Conservation (phyloP, 2,797 vertebrate species). For the Echiichthys vipera region DNA sequence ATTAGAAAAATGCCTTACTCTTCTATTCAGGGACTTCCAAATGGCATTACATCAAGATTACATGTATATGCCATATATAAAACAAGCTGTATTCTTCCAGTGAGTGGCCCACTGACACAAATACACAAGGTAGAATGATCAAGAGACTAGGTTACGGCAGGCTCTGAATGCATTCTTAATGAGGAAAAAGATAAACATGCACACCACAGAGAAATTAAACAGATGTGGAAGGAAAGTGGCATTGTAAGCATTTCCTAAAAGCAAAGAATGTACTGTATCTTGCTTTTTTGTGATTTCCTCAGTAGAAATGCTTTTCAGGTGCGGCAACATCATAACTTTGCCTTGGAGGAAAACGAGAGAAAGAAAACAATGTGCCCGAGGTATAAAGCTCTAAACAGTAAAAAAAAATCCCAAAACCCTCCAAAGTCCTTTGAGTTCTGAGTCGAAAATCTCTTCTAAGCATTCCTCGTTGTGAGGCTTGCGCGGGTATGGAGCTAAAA, state of each 20-base stretch:
- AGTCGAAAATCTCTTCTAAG: slow-evolving; percentile 55
- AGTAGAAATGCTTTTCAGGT: background rate
- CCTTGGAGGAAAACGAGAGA: too few relatives aligned
- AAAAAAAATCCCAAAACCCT: slow-evolving; percentile 24
- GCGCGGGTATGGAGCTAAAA: slow-evolving; percentile 55
- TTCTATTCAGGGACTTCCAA: slow-evolving; percentile 1
- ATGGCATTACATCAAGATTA: background rate
- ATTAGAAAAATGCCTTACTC: slow-evolving; percentile 19
- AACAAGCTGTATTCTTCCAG: slow-evolving; percentile 36
- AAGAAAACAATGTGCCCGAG: slow-evolving; percentile 2
- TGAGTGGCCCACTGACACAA: slow-evolving; percentile 54
- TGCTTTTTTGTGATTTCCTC: background rate
- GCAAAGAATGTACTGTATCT: background rate
- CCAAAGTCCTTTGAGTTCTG: slow-evolving; percentile 44
- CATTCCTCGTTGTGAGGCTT: slow-evolving; percentile 40
- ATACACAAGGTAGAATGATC: slow-evolving; percentile 39
- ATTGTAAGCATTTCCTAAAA: background rate
- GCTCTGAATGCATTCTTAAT: slow-evolving; percentile 40
- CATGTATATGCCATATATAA: slow-evolving; percentile 1
- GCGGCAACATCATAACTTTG: background rate
- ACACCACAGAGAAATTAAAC: background rate
- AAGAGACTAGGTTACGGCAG: slow-evolving; percentile 34
- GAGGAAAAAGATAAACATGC: slow-evolving; percentile 22
- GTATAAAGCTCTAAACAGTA: too few relatives aligned
- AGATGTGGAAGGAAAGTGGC: background rate